Conservation (phyloP, 2,888 invertebrate species). For the Ypsolopha scabrella region DNA sequence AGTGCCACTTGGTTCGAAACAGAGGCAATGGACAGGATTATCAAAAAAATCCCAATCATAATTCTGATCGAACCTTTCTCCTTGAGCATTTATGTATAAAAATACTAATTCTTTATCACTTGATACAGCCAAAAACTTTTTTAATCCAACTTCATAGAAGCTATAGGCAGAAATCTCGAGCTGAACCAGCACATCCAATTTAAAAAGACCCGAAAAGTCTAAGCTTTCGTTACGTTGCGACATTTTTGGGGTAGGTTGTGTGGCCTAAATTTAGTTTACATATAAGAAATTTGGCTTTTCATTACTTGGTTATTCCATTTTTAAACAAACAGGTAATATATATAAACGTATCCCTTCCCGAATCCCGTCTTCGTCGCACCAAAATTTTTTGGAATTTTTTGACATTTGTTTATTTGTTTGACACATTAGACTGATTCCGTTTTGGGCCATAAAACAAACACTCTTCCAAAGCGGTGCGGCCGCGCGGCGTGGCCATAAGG, state of each 20-base stretch:
- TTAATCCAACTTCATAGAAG: conserved; percentile 59
- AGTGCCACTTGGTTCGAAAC: conserved; percentile 86
- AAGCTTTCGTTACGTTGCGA: conserved; percentile 40
- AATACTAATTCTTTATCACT: conserved; percentile 53
- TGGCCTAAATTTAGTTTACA: too few species aligned
- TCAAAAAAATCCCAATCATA: conserved; percentile 62
- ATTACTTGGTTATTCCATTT: too few species aligned
- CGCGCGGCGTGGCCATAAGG: too few species aligned
- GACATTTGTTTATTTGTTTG: too few species aligned
- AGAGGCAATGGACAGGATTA: conserved; percentile 75
- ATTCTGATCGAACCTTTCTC: conserved; percentile 44
- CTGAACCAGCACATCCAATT: conserved; percentile 54
- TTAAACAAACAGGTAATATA: too few species aligned
- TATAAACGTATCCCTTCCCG: too few species aligned
- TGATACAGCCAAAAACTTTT: conserved; percentile 56
- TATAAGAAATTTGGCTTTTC: too few species aligned
- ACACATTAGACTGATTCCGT: too few species aligned
- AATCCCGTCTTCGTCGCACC: too few species aligned
- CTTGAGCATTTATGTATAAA: conserved; percentile 44
- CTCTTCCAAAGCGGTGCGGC: too few species aligned
- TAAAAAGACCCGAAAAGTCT: conserved; percentile 60
- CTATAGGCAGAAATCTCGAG: conserved; percentile 46
- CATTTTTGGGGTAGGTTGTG: conserved; percentile 22
- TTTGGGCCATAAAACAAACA: too few species aligned
- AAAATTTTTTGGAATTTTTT: too few species aligned